phyloP scores from a whole-genome alignment of 2,888 invertebrate species.

The Hymenopus coronatus region DNA sequence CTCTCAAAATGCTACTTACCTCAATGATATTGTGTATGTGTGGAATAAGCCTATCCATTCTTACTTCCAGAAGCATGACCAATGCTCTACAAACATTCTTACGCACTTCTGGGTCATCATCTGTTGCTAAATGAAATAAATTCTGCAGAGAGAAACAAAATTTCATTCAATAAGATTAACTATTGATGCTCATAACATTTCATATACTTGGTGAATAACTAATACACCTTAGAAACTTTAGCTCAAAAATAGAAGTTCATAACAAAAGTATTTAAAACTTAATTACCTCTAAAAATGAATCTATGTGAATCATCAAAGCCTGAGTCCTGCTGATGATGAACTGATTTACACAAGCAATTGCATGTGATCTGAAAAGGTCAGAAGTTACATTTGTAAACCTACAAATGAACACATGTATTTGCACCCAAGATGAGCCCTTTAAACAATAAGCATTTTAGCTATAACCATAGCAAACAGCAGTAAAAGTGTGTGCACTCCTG shows the following conservation, averaged over 20 bases:
- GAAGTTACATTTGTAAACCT: constrained; percentile 20
- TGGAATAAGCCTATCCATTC: constrained; percentile 90
- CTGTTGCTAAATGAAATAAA: constrained; percentile 90
- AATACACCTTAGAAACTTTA: too few species aligned
- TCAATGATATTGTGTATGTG: constrained; percentile 96
- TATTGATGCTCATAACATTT: not conserved
- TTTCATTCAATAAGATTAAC: not conserved
- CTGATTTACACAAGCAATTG: constrained; percentile 97
- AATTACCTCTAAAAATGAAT: constrained; percentile 79
- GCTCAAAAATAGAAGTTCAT: too few species aligned
- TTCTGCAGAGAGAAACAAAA: constrained; percentile 54
- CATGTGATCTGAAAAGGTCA: constrained; percentile 67
- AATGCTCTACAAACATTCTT: constrained; percentile 98
- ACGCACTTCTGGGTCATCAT: constrained; percentile 95
- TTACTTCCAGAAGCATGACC: constrained; percentile 92
- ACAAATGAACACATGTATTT: not conserved
- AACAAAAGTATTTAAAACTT: constrained; percentile 35
- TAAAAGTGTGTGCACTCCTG: too few species aligned
- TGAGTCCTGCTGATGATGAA: constrained; percentile 93
- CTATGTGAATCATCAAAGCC: constrained; percentile 91
- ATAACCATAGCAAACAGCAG: too few species aligned
- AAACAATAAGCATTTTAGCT: not conserved
- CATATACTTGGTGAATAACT: not conserved
- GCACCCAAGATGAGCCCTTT: not conserved
- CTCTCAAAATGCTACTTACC: constrained; percentile 48